Percentiles rank a stretch among this genome's conserved stretches.
Conservation (phyloP, 2,113 vertebrate species). For the Procapra przewalskii region DNA sequence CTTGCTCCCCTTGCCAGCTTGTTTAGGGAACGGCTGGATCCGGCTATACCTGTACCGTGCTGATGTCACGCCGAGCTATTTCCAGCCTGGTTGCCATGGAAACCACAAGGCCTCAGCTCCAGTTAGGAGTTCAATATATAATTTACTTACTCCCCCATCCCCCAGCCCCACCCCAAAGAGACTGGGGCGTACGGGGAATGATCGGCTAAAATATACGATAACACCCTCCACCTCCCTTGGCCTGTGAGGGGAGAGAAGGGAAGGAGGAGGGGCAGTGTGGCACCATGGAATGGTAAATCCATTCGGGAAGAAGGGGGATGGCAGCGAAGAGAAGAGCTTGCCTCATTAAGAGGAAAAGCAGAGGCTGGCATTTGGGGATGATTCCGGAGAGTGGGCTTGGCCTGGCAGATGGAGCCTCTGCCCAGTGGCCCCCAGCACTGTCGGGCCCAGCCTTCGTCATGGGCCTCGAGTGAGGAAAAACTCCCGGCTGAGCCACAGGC, state of each 20-base stretch:
- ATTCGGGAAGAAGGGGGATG: background rate
- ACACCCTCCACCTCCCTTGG: slow-evolving; percentile 48
- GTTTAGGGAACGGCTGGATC: slow-evolving; percentile 78
- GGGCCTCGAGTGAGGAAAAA: background rate
- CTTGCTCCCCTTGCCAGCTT: slow-evolving; percentile 68
- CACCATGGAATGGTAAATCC: slow-evolving; percentile 43
- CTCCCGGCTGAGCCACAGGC: background rate
- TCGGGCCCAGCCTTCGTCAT: background rate
- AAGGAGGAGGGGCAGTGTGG: background rate
- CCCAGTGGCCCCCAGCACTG: background rate
- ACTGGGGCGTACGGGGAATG: slow-evolving; percentile 78
- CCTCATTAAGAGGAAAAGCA: slow-evolving; percentile 38
- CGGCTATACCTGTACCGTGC: slow-evolving; percentile 82
- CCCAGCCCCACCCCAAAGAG: slow-evolving; percentile 75
- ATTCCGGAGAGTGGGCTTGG: background rate
- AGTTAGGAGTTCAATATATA: slow-evolving; percentile 88
- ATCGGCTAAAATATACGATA: slow-evolving; percentile 71
- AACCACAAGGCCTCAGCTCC: slow-evolving; percentile 87
- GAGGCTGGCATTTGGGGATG: slow-evolving; percentile 42
- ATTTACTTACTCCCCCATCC: slow-evolving; percentile 85
- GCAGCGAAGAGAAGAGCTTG: background rate
- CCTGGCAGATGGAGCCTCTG: background rate
- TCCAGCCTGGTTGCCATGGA: slow-evolving; percentile 86
- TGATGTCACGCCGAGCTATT: slow-evolving; percentile 84
- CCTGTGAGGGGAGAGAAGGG: slow-evolving; percentile 20